A percentile compares a stretch with the other conserved stretches of the same genome.
Conservation (phyloP, 2,797 vertebrate species). For the Cirrhinus molitorella region DNA sequence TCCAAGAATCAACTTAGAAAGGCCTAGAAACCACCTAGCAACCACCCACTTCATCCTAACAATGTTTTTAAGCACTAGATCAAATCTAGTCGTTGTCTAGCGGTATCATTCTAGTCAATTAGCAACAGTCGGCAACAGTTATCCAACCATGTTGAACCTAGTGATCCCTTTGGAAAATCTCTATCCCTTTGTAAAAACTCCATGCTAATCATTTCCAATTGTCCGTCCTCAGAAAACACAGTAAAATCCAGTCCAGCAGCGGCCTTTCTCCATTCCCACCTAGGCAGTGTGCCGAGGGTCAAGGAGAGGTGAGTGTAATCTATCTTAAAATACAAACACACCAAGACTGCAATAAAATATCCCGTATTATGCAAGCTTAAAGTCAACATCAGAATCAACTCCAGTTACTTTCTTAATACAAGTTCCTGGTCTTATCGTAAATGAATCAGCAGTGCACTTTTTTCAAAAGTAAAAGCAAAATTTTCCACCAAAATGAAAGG, state of each 20-base stretch:
- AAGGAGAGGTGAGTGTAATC: slow-evolving; percentile 88
- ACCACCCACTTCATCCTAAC: not conserved
- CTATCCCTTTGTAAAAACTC: not conserved
- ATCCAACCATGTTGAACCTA: not conserved
- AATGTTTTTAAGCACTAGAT: not conserved
- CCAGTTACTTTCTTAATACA: not conserved
- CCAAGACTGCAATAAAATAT: not conserved
- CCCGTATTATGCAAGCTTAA: not conserved
- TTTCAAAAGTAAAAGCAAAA: not conserved
- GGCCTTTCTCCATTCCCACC: slow-evolving; percentile 76
- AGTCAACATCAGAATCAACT: not conserved
- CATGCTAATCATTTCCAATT: slow-evolving; percentile 9
- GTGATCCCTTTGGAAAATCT: not conserved
- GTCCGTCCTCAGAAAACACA: slow-evolving; percentile 88
- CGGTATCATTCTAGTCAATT: not conserved
- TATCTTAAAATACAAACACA: slow-evolving; percentile 81
- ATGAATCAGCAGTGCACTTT: not conserved
- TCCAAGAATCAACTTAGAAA: too few relatives aligned
- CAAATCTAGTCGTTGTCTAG: not conserved
- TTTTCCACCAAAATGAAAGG: not conserved
- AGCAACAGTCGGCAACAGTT: not conserved
- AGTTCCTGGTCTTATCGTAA: not conserved
- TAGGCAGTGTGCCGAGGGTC: slow-evolving; percentile 82
- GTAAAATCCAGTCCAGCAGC: slow-evolving; percentile 91
- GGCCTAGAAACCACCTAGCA: not conserved